Evolutionary conservation across 2,113 vertebrate genomes (phyloP).

Genomic region (Gobiocypris rarus): DNA sequence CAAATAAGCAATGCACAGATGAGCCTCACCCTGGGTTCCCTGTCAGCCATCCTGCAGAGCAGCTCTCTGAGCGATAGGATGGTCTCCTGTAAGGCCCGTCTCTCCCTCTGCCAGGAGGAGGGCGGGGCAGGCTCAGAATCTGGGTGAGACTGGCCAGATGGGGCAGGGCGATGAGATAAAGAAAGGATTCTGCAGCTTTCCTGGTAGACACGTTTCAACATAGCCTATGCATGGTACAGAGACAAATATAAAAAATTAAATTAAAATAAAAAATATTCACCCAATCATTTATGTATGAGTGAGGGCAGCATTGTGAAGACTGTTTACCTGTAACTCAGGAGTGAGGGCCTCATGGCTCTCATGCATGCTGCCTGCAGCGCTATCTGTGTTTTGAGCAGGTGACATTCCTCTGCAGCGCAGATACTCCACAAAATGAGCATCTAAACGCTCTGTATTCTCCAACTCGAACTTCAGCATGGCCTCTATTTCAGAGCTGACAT

Average conservation of each 20-base stretch:
- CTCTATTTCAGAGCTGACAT: constrained; percentile 76
- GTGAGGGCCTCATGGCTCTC: constrained; percentile 79
- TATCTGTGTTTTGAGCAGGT: constrained; percentile 68
- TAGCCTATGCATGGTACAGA: constrained; percentile 70
- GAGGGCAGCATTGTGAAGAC: neutral
- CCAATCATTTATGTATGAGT: neutral
- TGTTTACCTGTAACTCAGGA: constrained; percentile 83
- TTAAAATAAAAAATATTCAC: too few relatives aligned
- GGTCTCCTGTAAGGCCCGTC: constrained; percentile 80
- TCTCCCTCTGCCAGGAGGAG: constrained; percentile 79
- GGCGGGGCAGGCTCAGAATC: constrained; percentile 51
- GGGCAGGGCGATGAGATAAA: constrained; percentile 79
- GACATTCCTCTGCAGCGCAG: constrained; percentile 73
- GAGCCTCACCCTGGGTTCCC: constrained; percentile 76
- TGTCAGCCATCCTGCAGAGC: constrained; percentile 78
- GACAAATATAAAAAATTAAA: neutral
- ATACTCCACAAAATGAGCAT: constrained; percentile 74
- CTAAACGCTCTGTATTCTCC: constrained; percentile 70
- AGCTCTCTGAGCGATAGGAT: constrained; percentile 81
- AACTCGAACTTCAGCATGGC: constrained; percentile 73
- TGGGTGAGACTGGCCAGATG: constrained; percentile 46
- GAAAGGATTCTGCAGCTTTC: constrained; percentile 89
- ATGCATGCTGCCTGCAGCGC: constrained; percentile 73
- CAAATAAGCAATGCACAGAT: neutral
- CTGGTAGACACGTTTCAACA: constrained; percentile 88